phyloP scores from a whole-genome alignment of 2,888 invertebrate genomes.

The Camponotus fellah region DNA sequence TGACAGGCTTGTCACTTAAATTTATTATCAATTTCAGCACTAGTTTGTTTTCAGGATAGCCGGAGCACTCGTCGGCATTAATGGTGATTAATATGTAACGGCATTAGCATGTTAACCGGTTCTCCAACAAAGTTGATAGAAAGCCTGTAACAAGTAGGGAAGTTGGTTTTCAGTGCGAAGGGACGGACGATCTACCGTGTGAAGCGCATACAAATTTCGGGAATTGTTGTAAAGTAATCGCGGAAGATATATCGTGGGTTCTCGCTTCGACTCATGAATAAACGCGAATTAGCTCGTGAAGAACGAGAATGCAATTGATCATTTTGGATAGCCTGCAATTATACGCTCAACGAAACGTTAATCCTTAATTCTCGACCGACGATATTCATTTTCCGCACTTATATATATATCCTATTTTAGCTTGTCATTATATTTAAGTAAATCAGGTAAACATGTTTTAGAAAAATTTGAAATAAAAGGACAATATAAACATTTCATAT shows the following conservation, averaged over 20 bases:
- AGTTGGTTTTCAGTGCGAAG: constrained; percentile 35
- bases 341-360: constrained; percentile 35
- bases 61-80: constrained; percentile 11
- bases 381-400: constrained; percentile 5
- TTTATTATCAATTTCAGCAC: constrained; percentile 51
- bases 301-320: constrained; percentile 43
- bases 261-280: constrained; percentile 45
- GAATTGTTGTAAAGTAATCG: constrained; percentile 21
- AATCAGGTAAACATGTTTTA: neutral
- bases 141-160: constrained; percentile 26
- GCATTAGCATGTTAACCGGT: constrained; percentile 49
- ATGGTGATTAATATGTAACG: constrained; percentile 46
- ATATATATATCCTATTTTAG: neutral
- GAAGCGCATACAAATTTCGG: constrained; percentile 46
- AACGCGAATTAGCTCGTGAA: constrained; percentile 43
- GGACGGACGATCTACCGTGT: constrained; percentile 2
- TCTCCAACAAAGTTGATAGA: constrained; percentile 21
- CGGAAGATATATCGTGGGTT: constrained; percentile 41
- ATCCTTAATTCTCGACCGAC: constrained; percentile 27
- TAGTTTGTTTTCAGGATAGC: constrained; percentile 33
- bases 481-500: neutral
- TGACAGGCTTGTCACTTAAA: constrained; percentile 39
- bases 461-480: neutral
- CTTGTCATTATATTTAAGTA: neutral
- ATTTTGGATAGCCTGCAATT: constrained; percentile 43